A percentile compares a stretch with the other conserved stretches of the same genome.
phyloP scores from a whole-genome alignment of 2,113 vertebrate species.

The Prietella phreatophila region DNA sequence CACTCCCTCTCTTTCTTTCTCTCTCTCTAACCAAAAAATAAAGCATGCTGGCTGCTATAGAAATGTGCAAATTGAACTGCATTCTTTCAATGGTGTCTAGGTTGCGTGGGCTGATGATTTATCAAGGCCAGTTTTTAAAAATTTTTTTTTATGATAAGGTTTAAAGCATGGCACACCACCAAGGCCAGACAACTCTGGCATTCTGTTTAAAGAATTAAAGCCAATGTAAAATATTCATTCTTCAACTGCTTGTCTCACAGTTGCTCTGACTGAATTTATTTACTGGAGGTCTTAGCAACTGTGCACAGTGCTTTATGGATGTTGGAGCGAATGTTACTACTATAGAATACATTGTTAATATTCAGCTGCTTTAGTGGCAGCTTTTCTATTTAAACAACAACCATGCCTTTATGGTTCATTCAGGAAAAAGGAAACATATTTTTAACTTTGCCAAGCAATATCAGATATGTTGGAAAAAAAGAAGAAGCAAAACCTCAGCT shows the following conservation, averaged over 20 bases:
- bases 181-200: constrained; percentile 58
- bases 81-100: constrained; percentile 55
- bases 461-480: neutral
- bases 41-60: constrained; percentile 23
- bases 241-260: neutral
- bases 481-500: neutral
- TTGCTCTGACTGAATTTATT: neutral
- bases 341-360: neutral
- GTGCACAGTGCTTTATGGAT: neutral
- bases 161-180: constrained; percentile 57
- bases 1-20: neutral
- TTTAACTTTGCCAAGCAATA: neutral
- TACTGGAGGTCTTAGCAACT: neutral
- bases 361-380: neutral
- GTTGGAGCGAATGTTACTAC: neutral
- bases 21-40: neutral
- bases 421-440: neutral
- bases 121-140: constrained; percentile 71
- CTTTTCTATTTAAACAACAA: neutral
- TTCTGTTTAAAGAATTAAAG: constrained; percentile 31
- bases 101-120: constrained; percentile 69
- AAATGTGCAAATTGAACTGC: constrained; percentile 34
- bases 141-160: constrained; percentile 60
- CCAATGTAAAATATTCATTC: constrained; percentile 16
- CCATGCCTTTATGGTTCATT: neutral